A percentile compares a stretch with the other conserved stretches of the same genome.
phyloP scores from a whole-genome alignment of 23 tunicate genomes.

The Corella eumyota region DNA sequence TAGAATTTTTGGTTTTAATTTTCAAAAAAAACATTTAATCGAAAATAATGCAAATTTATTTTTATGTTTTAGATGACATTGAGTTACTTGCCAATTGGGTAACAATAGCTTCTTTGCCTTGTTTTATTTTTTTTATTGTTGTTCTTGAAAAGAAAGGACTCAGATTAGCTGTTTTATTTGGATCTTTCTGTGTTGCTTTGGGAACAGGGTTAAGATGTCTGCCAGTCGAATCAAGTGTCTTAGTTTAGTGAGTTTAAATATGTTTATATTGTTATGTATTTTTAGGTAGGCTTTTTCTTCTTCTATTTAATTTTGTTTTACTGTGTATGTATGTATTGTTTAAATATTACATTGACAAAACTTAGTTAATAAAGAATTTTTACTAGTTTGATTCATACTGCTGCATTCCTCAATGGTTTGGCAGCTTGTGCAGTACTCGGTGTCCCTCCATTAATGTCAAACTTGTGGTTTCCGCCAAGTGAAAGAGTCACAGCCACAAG shows the following conservation, averaged over 20 bases:
- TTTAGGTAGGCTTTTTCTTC: no score
- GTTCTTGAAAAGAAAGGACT: constrained; percentile 60
- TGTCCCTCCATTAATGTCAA: constrained; percentile 74
- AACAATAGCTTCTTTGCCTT: constrained; percentile 58
- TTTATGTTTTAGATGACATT: constrained; percentile 67
- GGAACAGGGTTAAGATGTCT: constrained; percentile 73
- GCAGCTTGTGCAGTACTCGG: constrained; percentile 87
- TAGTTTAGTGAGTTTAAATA: no score
- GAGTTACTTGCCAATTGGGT: constrained; percentile 84
- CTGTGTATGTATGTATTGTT: no score
- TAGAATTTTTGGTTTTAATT: no score
- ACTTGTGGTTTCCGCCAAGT: constrained; percentile 78
- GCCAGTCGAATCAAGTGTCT: no score
- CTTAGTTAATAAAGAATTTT: no score
- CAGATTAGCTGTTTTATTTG: constrained; percentile 32
- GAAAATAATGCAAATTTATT: no score
- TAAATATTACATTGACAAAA: no score
- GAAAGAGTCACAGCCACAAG: constrained; percentile 92
- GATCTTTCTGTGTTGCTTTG: constrained; percentile 40
- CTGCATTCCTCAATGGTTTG: constrained; percentile 70
- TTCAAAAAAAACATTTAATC: no score
- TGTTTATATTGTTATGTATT: no score
- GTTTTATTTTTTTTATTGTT: constrained; percentile 67
- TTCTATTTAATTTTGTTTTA: no score
- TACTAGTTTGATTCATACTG: constrained; percentile 74